These are phyloP conservation scores for Anolis sagrei DNA, from an alignment of 2,113 vertebrate genomes.

Conservation along the genomic window DNA sequence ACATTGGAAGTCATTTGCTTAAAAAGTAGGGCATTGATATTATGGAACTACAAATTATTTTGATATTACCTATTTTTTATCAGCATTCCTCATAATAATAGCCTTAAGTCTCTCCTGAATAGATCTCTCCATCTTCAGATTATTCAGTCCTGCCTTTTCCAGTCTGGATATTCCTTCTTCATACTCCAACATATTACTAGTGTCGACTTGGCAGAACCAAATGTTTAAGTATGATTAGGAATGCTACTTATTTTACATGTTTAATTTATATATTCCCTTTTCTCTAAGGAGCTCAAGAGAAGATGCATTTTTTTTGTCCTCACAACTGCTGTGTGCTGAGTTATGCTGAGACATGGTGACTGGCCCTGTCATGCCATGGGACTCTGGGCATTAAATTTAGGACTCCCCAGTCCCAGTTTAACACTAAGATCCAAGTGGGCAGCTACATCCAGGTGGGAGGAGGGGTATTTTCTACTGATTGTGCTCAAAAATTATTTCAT, in stretches of 20 bases:
- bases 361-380: background rate
- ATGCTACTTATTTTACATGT: background rate
- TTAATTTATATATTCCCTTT: background rate
- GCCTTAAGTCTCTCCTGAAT: background rate
- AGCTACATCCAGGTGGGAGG: too few species aligned
- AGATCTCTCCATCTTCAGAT: background rate
- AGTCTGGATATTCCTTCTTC: background rate
- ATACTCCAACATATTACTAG: background rate
- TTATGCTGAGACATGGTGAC: background rate
- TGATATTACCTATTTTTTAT: slow-evolving; percentile 34
- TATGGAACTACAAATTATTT: slow-evolving; percentile 38
- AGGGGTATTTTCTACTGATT: too few species aligned
- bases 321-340: background rate
- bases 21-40: background rate
- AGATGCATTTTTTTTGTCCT: background rate
- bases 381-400: too few species aligned
- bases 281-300: background rate
- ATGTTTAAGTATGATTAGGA: background rate
- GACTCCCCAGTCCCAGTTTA: too few species aligned
- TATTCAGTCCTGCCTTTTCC: background rate
- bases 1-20: slow-evolving; percentile 42
- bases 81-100: background rate
- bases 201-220: background rate
- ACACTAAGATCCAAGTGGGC: too few species aligned
- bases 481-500: too few species aligned